phyloP scores from a whole-genome alignment of 2,888 invertebrate species.

The Lepidochrysops patricia region DNA sequence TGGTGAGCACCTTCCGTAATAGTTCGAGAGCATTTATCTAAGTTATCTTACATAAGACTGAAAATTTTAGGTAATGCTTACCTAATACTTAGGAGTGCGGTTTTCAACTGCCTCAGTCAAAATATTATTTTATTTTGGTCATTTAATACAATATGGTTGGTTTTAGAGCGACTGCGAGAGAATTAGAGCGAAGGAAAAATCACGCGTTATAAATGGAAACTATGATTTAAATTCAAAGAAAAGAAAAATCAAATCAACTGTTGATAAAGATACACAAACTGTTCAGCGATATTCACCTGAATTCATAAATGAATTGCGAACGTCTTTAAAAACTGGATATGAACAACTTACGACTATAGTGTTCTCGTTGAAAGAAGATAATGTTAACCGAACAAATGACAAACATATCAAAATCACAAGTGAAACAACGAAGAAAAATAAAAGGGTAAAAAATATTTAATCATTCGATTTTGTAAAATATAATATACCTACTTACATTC shows the following conservation, averaged over 20 bases:
- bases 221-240: not conserved
- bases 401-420: not conserved
- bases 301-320: not conserved
- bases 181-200: not conserved
- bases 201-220: not conserved
- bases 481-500: too few relatives aligned
- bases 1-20: slow-evolving; percentile 3
- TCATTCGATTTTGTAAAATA: too few relatives aligned
- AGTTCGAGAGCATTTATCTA: too few relatives aligned
- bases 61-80: not conserved
- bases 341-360: not conserved
- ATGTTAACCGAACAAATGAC: not conserved
- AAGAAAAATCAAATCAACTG: not conserved
- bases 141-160: not conserved
- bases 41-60: too few relatives aligned
- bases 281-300: not conserved
- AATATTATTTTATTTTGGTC: not conserved
- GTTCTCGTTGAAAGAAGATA: not conserved
- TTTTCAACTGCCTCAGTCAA: not conserved
- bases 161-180: not conserved
- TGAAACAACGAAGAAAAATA: not conserved
- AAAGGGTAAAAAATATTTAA: not conserved
- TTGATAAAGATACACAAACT: not conserved
- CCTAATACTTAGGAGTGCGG: not conserved
- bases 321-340: not conserved